Percentiles rank a stretch among this genome's conserved stretches.
Evolutionary conservation across 2,888 invertebrate genomes (phyloP).

Genomic region (Platycheirus albimanus): DNA sequence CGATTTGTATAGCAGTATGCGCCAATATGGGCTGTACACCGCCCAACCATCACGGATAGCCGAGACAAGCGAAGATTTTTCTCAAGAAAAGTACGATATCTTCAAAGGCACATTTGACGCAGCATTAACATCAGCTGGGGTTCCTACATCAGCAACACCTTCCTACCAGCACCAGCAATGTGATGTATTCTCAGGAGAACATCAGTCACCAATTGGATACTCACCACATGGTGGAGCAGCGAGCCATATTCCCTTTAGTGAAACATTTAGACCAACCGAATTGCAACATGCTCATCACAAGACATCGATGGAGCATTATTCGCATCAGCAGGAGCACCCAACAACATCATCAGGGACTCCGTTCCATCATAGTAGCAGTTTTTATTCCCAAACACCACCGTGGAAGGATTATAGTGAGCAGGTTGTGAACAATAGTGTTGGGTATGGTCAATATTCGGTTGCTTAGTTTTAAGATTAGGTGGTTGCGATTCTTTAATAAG

Average conservation of each 20-base stretch:
- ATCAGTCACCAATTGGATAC: constrained; percentile 62
- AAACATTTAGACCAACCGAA: constrained; percentile 30
- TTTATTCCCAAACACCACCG: constrained; percentile 82
- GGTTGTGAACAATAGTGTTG: constrained; percentile 76
- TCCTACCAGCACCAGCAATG: constrained; percentile 38
- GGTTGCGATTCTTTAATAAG: constrained; percentile 18
- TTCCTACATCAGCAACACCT: constrained; percentile 52
- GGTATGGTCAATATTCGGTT: constrained; percentile 72
- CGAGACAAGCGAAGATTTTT: constrained; percentile 78
- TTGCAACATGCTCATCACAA: constrained; percentile 49
- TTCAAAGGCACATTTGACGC: constrained; percentile 85
- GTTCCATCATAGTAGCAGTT: constrained; percentile 81
- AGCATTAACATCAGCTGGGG: constrained; percentile 77
- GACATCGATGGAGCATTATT: constrained; percentile 60
- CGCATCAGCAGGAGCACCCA: constrained; percentile 27
- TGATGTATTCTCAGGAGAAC: constrained; percentile 40
- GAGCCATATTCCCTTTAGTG: constrained; percentile 39
- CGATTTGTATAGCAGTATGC: constrained; percentile 79
- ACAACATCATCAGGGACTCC: constrained; percentile 28
- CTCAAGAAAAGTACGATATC: constrained; percentile 84
- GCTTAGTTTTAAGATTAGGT: constrained; percentile 65
- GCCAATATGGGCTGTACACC: constrained; percentile 78
- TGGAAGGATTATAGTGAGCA: constrained; percentile 83
- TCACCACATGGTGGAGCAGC: constrained; percentile 38
- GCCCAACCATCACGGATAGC: constrained; percentile 54